These are phyloP conservation scores for Micronycteris hirsuta DNA, from an alignment of 2,113 vertebrate species.

Conservation along the genomic window DNA sequence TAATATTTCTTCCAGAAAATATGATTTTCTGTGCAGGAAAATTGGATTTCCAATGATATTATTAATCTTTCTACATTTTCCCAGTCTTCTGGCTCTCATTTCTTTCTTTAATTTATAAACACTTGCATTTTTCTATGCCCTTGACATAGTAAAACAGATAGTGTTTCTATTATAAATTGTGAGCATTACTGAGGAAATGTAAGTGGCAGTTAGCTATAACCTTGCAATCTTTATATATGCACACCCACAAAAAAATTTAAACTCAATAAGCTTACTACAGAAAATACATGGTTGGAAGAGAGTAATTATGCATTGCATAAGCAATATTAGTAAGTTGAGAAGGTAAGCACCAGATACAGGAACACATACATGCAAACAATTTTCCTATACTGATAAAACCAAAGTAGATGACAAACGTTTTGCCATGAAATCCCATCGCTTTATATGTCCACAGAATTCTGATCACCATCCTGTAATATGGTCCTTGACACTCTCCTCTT, in stretches of 20 bases:
- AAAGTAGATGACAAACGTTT: not conserved
- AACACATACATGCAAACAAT: not conserved
- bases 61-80: constrained; percentile 61
- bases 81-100: constrained; percentile 47
- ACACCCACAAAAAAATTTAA: not conserved
- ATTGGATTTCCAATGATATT: constrained; percentile 60
- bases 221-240: not conserved
- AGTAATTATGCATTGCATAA: not conserved
- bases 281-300: not conserved
- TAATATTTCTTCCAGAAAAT: constrained; percentile 59
- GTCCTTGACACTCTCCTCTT: not conserved
- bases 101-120: constrained; percentile 64
- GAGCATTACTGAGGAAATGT: not conserved
- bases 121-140: constrained; percentile 46
- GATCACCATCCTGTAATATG: not conserved
- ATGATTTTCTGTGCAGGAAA: constrained; percentile 57
- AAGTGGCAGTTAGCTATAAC: not conserved
- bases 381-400: not conserved
- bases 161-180: constrained; percentile 5
- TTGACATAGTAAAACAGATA: constrained; percentile 33
- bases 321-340: not conserved
- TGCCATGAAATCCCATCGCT: not conserved
- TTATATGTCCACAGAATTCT: not conserved
- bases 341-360: not conserved
- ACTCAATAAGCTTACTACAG: not conserved